Evolutionary conservation across 2,888 invertebrate genomes (phyloP), one percentile per base, ranked within the genome.

Genomic region (Cancer borealis): DNA sequence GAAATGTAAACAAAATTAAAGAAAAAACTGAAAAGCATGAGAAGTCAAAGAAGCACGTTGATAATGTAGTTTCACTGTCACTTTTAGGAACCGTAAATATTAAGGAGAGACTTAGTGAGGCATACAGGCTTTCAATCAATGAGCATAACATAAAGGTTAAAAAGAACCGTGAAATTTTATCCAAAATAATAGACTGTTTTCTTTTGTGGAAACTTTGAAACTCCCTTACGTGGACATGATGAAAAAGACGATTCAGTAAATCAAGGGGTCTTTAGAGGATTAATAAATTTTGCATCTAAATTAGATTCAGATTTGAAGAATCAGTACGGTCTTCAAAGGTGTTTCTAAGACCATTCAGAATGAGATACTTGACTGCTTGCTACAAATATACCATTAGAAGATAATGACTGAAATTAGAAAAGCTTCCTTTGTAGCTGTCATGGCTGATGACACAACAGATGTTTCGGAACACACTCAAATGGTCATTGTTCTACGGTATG

Each of bases 191-290:
- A 39, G 95, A 96, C 92, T 96, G 96, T 96, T 46, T 96, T 96
- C 92, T 96, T 96, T 96, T 96, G 96, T 96, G 96, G 96, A 17
- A 95, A 95, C n/a, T 96, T 96, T 95, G 96, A 96, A 95, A 90
- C 96, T 12, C 96, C 96, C 39, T 95, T 96, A n/a, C 94, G 96
- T n/a, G 96, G 96, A 60, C 96, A 96, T 95, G 96, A 96, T 93
- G 96, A 96, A 96, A 96, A 5, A 6, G 88, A 88, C 10, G 88
- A 90, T 30, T 96, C 96, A 30, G 88, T 92, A 94, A 96, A 96
- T 95, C 96, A 96, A 30, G 96, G 96, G 4, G 95, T 96, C 45
- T 96, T 96, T 96, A 92, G 95, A 84, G 96, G 96, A 46, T 90
- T 96, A 26, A 93, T 96, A 84, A 96, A 96, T 96, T 96, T 96